Base-by-base conservation (phyloP, 2,113 vertebrate genomes). In the Origma solitaria region DNA sequence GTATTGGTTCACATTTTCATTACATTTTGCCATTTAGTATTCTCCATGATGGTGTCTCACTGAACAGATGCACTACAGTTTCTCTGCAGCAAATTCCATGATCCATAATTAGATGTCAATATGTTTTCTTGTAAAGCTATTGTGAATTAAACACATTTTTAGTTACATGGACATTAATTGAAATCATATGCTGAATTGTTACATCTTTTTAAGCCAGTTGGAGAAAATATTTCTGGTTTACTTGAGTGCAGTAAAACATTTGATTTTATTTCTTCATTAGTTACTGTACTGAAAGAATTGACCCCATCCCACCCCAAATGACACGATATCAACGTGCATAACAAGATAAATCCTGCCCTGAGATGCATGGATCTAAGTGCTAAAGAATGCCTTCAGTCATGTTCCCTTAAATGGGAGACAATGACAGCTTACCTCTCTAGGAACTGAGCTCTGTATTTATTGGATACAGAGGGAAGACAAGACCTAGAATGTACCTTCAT, bases 31-130 rank as follows among this genome's bases (percentile, higher is more conserved):
- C 88, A 96, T 97, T 98, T 98, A 97, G 82, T 85, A 96, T 97
- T 97, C 95, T 96, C 92, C 94, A 86, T 95, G 92, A 98, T 98
- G 97, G 96, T 98, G 94, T 98, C 97, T 98, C 93, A 95, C 97
- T 97, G 98, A 98, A 98, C 98, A 98, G 98, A 98, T 98, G 98
- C 97, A 98, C 97, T 96, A 95, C 96, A 88, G 95, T 97, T 98
- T 98, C 92, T 90, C 96, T 97, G 97, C 92, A 97, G 94, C 90
- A 97, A 98, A 98, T 97, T 98, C 97, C 97, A 96, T 96, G 97
- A 98, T 98, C 96, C 97, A 98, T 98, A 98, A 98, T 98, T 98
- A 98, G 98, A 98, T 97, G 97, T 97, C 98, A 98, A 97, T 98
- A 98, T 98, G 98, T 98, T 98, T 98, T 98, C 97, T 97, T 94